Base-by-base conservation (phyloP, 2,113 vertebrate species). In the Scortum barcoo region DNA sequence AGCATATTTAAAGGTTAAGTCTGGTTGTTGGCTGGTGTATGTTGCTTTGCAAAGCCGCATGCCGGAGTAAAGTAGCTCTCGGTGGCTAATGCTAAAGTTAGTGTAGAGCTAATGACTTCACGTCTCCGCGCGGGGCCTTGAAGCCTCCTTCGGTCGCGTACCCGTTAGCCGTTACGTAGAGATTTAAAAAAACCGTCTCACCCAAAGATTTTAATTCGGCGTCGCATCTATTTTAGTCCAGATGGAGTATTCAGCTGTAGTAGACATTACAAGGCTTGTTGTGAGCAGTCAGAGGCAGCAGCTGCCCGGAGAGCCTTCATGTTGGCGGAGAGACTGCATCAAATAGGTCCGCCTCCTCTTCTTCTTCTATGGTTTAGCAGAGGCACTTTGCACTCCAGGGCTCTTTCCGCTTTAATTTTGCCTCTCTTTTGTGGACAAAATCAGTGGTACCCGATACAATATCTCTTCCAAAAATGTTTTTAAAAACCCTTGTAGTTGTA, bases 201-300 rank as follows among this genome's bases (percentile, higher is more conserved):
- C 95, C 95, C 93, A 92, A 92, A 85, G 89, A 93, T 94, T 88
- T 84, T 76, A 68, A 84, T 84, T 92, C 84, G 92, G 88, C 81
- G 93, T 91, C 84, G 92, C 91, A 93, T 94, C 93, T 94, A 93
- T 89, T 93, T 93, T 76, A 86, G 87, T 88, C 88, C 79, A 80
- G 81, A 78, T n/a, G 54, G 51, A 53, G 85, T 87, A 82, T 75
- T 85, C 48, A 84, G 66, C 78, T 28, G 80, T 78, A 85, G 56
- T 62, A 44, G 54, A 91, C 91, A 85, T 77, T 78, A 90, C 72
- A 85, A 81, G 61, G 78, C 70, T 90, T 92, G 92, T 72, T 92
- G 71, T 88, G 85, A 91, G 48, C 88, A 89, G 57, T 82, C 83
- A 83, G 75, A 80, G 84, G 89, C 91, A 91, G 68, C 85, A 77